phyloP scores from a whole-genome alignment of 2,888 invertebrate species.

The Crepidodera aurea region DNA sequence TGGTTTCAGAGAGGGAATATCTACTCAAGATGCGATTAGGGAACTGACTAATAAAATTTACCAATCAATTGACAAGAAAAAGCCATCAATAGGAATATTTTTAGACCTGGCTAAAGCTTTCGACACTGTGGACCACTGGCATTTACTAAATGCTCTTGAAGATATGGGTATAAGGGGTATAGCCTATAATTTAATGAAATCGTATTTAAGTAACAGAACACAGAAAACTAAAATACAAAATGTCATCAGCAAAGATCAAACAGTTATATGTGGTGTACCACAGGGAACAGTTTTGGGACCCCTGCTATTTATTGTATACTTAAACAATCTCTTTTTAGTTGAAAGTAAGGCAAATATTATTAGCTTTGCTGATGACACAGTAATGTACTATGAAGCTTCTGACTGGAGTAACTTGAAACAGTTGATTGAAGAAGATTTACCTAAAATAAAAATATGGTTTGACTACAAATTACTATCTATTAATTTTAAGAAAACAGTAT shows the following conservation, averaged over 20 bases:
- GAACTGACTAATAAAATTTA: neutral
- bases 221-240: neutral
- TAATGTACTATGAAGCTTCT: conserved; percentile 3
- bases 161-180: conserved; percentile 1
- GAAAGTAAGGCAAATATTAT: conserved; percentile 7
- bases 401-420: neutral
- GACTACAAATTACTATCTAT: neutral
- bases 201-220: neutral
- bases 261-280: neutral
- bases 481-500: neutral
- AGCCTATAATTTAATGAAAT: neutral
- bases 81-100: neutral
- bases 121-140: neutral
- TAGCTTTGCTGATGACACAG: conserved; percentile 21
- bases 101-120: neutral
- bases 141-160: neutral
- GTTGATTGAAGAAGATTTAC: conserved; percentile 4
- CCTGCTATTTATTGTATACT: conserved; percentile 15
- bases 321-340: conserved; percentile 8
- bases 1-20: neutral
- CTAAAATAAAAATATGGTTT: neutral
- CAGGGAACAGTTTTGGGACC: conserved; percentile 25
- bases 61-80: neutral
- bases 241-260: neutral
- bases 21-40: neutral